Percentiles rank a stretch among this genome's conserved stretches.
phyloP scores from a whole-genome alignment of 2,113 vertebrate genomes.

The Galemys pyrenaicus region DNA sequence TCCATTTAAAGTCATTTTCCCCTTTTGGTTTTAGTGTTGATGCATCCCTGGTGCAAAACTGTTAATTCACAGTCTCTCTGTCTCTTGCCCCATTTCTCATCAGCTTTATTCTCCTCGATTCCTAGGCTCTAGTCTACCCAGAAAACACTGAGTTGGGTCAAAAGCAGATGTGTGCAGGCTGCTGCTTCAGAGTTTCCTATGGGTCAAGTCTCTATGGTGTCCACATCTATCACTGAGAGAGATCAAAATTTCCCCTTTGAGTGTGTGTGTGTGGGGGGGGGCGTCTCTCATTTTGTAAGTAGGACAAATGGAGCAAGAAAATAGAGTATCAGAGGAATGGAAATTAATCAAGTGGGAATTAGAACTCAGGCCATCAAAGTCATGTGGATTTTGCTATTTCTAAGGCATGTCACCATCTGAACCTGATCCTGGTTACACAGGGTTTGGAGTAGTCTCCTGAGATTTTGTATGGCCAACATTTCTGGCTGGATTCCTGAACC shows the following conservation, averaged over 20 bases:
- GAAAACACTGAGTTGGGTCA: background rate
- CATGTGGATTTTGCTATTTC: background rate
- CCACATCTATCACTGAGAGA: background rate
- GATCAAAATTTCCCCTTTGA: background rate
- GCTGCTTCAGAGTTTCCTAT: background rate
- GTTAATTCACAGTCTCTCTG: too few species aligned
- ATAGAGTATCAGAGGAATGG: background rate
- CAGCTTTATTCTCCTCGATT: rapidly evolving
- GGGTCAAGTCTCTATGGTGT: too few species aligned
- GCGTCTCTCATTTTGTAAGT: background rate
- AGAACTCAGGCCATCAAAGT: background rate
- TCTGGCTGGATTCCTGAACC: background rate
- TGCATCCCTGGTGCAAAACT: background rate
- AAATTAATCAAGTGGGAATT: background rate
- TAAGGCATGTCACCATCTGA: background rate
- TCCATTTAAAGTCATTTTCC: background rate
- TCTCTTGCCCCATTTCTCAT: too few species aligned
- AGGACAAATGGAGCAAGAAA: background rate
- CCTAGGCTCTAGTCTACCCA: background rate
- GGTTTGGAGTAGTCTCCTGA: background rate
- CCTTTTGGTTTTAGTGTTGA: background rate
- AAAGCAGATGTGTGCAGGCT: background rate
- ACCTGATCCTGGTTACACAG: background rate
- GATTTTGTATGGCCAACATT: background rate
- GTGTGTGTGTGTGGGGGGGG: too few species aligned